Evolutionary conservation across 2,888 invertebrate species (phyloP).

Genomic region (Julus scandinavius): DNA sequence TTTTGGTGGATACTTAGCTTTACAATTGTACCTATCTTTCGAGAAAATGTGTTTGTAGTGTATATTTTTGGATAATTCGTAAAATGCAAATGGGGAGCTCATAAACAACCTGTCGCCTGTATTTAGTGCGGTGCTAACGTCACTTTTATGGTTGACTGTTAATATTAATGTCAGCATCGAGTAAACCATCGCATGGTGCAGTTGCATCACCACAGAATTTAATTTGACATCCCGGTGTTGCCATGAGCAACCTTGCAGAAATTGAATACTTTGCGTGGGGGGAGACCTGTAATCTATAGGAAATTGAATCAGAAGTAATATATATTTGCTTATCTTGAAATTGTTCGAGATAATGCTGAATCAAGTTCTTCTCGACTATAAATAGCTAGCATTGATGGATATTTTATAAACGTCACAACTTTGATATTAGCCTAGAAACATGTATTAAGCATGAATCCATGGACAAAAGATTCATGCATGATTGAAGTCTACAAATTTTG

Average conservation of each 20-base stretch:
- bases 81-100: not conserved
- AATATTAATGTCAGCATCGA: no score
- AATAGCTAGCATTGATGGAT: not conserved
- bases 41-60: not conserved
- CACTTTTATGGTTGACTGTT: not conserved
- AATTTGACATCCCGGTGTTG: not conserved
- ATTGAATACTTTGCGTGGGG: not conserved
- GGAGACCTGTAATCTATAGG: not conserved
- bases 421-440: not conserved
- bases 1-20: no score
- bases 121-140: not conserved
- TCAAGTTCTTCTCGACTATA: not conserved
- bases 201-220: not conserved
- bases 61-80: not conserved
- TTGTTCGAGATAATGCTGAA: not conserved
- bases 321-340: not conserved
- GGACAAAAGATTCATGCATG: not conserved
- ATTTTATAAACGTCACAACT: not conserved
- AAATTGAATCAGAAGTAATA: not conserved
- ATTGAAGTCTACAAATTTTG: no score
- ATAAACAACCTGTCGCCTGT: not conserved
- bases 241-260: not conserved
- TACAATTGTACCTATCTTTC: no score
- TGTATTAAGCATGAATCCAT: not conserved
- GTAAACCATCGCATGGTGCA: not conserved